Conservation (phyloP, 2,113 vertebrate genomes). For the Irena cyanogastra region DNA sequence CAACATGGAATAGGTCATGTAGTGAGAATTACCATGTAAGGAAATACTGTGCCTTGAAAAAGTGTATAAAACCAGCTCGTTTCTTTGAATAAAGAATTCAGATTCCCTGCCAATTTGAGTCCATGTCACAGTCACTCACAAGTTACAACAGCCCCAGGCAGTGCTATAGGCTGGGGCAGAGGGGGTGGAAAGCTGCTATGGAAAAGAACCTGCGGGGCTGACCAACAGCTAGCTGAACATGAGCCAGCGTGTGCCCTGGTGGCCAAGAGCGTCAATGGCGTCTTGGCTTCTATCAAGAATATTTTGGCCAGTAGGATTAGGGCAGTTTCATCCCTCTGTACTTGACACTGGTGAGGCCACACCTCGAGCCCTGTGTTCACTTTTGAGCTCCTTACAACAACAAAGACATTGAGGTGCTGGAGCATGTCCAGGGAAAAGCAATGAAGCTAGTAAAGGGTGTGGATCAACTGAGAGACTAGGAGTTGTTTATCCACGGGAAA, state of each 20-base stretch:
- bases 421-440: not conserved
- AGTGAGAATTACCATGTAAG: not conserved
- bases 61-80: not conserved
- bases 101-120: not conserved
- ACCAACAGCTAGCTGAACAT: not conserved
- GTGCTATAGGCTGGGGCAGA: not conserved
- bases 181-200: not conserved
- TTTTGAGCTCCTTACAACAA: not conserved
- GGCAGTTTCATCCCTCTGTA: too few relatives aligned
- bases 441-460: not conserved
- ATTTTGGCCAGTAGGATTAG: not conserved
- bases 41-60: not conserved
- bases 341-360: not conserved
- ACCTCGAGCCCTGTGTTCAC: not conserved
- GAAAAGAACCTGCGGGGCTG: not conserved
- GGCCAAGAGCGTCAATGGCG: not conserved
- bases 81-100: not conserved
- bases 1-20: not conserved
- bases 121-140: not conserved
- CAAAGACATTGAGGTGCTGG: not conserved
- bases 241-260: not conserved
- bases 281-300: not conserved
- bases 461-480: not conserved
- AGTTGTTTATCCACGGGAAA: not conserved
- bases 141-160: not conserved